These are phyloP conservation scores for Lanius ludovicianus DNA, from an alignment of 2,113 vertebrate genomes.

Conservation along the genomic window DNA sequence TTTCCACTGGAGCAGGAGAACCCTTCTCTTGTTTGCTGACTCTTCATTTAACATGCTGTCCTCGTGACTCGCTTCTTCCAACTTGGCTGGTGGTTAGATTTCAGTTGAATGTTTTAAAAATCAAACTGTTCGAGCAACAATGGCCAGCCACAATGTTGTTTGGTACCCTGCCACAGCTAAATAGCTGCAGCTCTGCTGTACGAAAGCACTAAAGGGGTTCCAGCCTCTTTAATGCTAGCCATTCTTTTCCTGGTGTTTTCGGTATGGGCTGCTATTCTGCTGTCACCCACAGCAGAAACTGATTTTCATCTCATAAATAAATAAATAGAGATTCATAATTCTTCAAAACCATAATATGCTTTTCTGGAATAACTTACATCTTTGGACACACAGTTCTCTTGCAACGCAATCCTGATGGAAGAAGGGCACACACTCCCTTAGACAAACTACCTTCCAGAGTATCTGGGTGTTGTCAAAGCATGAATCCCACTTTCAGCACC, in stretches of 20 bases:
- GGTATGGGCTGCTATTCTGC: conserved; percentile 14
- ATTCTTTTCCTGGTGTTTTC: conserved; percentile 29
- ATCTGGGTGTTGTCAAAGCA: background rate
- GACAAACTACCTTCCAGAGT: background rate
- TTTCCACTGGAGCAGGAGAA: background rate
- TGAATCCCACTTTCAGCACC: background rate
- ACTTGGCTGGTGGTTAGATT: conserved; percentile 2
- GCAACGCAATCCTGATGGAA: background rate
- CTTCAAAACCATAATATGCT: conserved; percentile 1
- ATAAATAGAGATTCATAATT: conserved; percentile 25
- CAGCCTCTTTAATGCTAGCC: conserved; percentile 36
- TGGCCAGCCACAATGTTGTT: conserved; percentile 54
- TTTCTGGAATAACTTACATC: background rate
- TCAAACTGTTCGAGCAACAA: conserved; percentile 67
- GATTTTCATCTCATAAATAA: conserved; percentile 43
- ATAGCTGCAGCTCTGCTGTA: conserved; percentile 46
- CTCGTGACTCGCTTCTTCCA: background rate
- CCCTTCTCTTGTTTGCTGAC: background rate
- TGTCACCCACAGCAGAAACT: conserved; percentile 27
- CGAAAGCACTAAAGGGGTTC: background rate
- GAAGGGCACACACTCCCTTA: background rate
- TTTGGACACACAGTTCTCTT: background rate
- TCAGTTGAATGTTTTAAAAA: conserved; percentile 60
- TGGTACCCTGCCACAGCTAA: conserved; percentile 50
- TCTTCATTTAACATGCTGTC: background rate